A percentile compares a stretch with the other conserved stretches of the same genome.
Evolutionary conservation across 2,797 vertebrate species (phyloP).

Genomic region (Ispidina lecontei): DNA sequence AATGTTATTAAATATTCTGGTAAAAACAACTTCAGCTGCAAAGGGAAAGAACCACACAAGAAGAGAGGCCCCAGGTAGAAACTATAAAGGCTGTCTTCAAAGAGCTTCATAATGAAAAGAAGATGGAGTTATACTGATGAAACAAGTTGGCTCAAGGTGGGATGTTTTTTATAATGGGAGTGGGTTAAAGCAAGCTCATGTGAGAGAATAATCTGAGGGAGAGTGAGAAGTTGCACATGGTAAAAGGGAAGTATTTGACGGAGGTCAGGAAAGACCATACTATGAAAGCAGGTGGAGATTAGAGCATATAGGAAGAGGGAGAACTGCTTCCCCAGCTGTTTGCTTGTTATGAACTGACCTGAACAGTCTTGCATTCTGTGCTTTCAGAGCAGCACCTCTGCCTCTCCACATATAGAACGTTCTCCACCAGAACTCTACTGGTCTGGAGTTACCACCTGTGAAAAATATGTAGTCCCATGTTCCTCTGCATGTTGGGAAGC

Average conservation of each 20-base stretch:
- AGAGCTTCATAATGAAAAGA: neutral
- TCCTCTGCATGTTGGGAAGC: neutral
- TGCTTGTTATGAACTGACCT: neutral
- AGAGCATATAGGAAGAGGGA: neutral
- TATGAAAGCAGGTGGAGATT: slow-evolving; percentile 6
- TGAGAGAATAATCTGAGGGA: neutral
- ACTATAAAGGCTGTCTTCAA: neutral
- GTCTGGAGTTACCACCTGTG: neutral
- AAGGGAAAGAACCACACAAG: neutral
- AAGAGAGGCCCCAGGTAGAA: neutral
- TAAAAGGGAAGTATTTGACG: neutral
- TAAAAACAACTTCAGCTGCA: neutral
- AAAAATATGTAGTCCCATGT: accelerated
- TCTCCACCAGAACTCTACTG: neutral
- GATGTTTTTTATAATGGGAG: slow-evolving; percentile 21
- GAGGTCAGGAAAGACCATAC: neutral
- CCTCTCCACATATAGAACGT: accelerated
- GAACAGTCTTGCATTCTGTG: neutral
- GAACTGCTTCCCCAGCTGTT: neutral
- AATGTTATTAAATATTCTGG: neutral
- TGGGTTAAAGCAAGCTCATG: neutral
- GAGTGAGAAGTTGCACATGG: neutral
- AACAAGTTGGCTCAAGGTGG: neutral
- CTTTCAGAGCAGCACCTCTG: neutral
- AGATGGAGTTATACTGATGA: neutral